Base-by-base conservation (phyloP, 2,888 invertebrate genomes). In the Stictocephala bisonia region DNA sequence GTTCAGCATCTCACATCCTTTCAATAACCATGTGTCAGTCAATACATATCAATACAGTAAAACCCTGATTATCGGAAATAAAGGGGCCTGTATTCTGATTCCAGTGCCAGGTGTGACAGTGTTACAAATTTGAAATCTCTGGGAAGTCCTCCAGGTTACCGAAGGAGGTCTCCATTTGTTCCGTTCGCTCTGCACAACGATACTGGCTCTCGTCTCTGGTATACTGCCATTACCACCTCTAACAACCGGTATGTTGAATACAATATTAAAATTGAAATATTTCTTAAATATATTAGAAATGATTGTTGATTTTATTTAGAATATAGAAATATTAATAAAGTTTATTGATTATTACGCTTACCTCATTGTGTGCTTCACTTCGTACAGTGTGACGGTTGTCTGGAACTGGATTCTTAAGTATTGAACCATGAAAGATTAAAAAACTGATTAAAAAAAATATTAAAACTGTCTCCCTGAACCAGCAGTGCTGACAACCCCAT, bases 181-280 rank as follows among this genome's bases (percentile, higher is more conserved):
- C 98, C 99, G 0, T 99, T 95, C 86, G 93, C 95, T 9, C 86
- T 99, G 74, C 91, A 91, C 81, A 99, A 99, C 85, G 91, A 95
- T 77, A 96, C 97, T 0, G 98, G 98, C 0, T 92, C 93, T 70
- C 87, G 88, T 15, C 86, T 99, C 20, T 91, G 91, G 86, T 98
- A 96, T 85, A 92, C 93, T 75, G 96, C 96, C 0, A 88, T 93
- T 60, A 90, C 93, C 53, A 89, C 91, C 0, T 89, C 90, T 18
- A 87, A 90, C 0, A 90, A 92, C 50, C 76, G 74, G 80, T 80
- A 68, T 68, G 71, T 60, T 24, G 18, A 9, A 27, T n/a, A n/a
- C n/a, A n/a, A n/a, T n/a, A n/a, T n/a, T n/a, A n/a, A n/a, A n/a
- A n/a, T n/a, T n/a, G n/a, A n/a, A n/a, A n/a, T n/a, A n/a, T n/a